Conservation (phyloP, 1,140 invertebrate genomes). For the Pararge aegeria region DNA sequence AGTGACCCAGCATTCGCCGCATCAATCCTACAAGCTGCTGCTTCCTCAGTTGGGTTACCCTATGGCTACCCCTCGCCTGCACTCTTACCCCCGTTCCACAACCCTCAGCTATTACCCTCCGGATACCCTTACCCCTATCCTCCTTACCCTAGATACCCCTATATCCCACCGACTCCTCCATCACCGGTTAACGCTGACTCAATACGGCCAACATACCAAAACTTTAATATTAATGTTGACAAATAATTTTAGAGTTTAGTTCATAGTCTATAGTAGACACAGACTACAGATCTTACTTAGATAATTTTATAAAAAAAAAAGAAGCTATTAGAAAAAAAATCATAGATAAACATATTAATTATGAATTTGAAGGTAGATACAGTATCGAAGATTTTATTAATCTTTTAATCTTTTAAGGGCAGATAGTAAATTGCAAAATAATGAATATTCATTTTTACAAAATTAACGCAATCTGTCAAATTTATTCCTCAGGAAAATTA, state of each 20-base stretch:
- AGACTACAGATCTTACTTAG: too few species aligned
- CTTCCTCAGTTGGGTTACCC: constrained; percentile 83
- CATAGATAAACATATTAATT: too few species aligned
- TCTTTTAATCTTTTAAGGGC: too few species aligned
- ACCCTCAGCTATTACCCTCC: constrained; percentile 74
- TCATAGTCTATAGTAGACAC: not conserved
- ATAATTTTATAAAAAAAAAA: too few species aligned
- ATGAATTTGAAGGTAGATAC: too few species aligned
- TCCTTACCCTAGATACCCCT: constrained; percentile 61
- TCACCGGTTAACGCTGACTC: constrained; percentile 59
- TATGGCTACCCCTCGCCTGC: constrained; percentile 79
- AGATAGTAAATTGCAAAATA: too few species aligned
- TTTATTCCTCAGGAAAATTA: too few species aligned
- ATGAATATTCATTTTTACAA: too few species aligned
- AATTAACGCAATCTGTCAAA: too few species aligned
- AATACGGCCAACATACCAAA: constrained; percentile 60
- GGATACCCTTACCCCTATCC: constrained; percentile 71
- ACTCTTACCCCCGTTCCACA: constrained; percentile 74
- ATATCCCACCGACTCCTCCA: constrained; percentile 58
- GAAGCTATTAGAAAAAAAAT: too few species aligned
- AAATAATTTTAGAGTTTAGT: constrained; percentile 44
- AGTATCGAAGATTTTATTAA: too few species aligned
- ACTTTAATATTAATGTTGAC: constrained; percentile 69
- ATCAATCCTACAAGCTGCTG: constrained; percentile 93
- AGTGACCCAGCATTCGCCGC: constrained; percentile 95